Evolutionary conservation across 2,113 vertebrate species (phyloP).

Genomic region (Paratilapia polleni): DNA sequence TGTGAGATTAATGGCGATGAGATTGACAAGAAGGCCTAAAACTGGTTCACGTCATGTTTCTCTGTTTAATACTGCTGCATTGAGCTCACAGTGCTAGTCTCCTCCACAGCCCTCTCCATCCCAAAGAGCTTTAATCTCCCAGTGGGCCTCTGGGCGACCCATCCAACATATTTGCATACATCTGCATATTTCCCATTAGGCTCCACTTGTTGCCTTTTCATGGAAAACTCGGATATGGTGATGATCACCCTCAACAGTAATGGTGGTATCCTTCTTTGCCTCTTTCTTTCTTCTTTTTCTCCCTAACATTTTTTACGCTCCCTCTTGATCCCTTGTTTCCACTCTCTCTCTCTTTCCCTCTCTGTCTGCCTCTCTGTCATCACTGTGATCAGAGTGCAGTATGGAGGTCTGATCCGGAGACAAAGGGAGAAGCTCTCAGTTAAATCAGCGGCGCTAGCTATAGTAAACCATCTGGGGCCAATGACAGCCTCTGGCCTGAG

Average conservation of each 20-base stretch:
- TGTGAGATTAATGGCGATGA: conserved; percentile 31
- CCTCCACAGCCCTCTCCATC: conserved; percentile 67
- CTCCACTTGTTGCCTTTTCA: conserved; percentile 78
- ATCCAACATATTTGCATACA: conserved; percentile 79
- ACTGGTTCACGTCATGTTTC: conserved; percentile 7
- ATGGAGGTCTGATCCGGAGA: conserved; percentile 56
- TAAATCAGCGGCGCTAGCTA: conserved; percentile 32
- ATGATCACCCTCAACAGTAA: conserved; percentile 71
- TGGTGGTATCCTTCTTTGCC: conserved; percentile 51
- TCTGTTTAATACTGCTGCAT: conserved; percentile 40
- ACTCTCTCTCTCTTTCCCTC: neutral
- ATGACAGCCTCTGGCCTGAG: conserved; percentile 52
- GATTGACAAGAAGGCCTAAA: conserved; percentile 20
- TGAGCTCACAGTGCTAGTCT: conserved; percentile 43
- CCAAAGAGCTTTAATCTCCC: conserved; percentile 77
- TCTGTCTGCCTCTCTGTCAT: neutral
- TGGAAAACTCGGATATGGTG: conserved; percentile 65
- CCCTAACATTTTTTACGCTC: neutral
- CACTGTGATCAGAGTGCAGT: conserved; percentile 56
- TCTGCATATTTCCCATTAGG: conserved; percentile 81
- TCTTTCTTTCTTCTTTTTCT: conserved; percentile 12
- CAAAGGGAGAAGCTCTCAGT: conserved; percentile 56
- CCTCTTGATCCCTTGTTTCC: conserved; percentile 34
- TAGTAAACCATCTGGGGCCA: conserved; percentile 69
- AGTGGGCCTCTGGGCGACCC: conserved; percentile 69